Conservation (phyloP, 2,797 vertebrate genomes). For the Fistularia commersonii region DNA sequence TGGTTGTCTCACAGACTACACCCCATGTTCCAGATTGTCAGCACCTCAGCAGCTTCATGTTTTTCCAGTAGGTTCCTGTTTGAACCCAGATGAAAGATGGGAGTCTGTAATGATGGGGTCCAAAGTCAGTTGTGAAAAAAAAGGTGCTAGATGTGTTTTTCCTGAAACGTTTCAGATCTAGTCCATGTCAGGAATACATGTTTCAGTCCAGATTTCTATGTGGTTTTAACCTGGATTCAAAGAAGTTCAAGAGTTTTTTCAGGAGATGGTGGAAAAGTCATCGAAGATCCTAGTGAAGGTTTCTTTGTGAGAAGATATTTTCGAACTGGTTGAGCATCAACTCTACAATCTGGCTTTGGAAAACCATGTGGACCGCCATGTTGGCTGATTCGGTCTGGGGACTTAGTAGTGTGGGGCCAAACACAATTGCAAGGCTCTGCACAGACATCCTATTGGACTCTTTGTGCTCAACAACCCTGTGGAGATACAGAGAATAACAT, state of each 20-base stretch:
- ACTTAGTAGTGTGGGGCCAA: conserved; percentile 88
- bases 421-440: conserved; percentile 90
- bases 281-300: background rate
- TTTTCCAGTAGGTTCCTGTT: too few species aligned
- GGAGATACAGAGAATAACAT: background rate
- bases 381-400: conserved; percentile 82
- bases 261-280: background rate
- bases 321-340: conserved; percentile 83
- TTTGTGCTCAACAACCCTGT: conserved; percentile 80
- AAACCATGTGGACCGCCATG: conserved; percentile 91
- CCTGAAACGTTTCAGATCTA: too few species aligned
- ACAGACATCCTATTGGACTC: conserved; percentile 91
- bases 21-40: too few species aligned
- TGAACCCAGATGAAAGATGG: too few species aligned
- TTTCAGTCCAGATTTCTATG: too few species aligned
- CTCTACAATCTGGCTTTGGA: conserved; percentile 95
- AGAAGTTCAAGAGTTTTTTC: background rate
- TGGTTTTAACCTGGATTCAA: too few species aligned
- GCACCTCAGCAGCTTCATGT: too few species aligned
- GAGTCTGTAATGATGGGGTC: too few species aligned
- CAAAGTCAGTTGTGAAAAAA: too few species aligned
- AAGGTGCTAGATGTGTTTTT: too few species aligned
- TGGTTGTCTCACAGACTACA: too few species aligned
- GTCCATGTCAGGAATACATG: too few species aligned
- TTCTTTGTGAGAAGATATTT: conserved; percentile 69